These are phyloP conservation scores for Caenorhabditis elegans DNA, from an alignment of 1,140 invertebrate genomes.

Conservation along the genomic window WBcel235 BX284604.4:9818001-9818500, in stretches of 20 bases:
- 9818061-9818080: conserved; percentile 12
- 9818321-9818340: too few relatives aligned
- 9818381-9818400: too few relatives aligned
- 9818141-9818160: neutral
- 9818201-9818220: neutral
- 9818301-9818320: too few relatives aligned
- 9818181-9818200: neutral
- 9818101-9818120: neutral
- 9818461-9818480: too few relatives aligned
- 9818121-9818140: neutral
- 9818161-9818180: neutral
- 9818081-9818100: neutral
- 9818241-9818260: neutral
- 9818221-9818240: neutral
- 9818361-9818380: too few relatives aligned
- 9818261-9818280: neutral
- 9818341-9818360: too few relatives aligned
- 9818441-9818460: too few relatives aligned
- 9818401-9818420: too few relatives aligned
- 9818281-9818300: neutral
- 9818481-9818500: too few relatives aligned
- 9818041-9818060: neutral
- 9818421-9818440: too few relatives aligned
- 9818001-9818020: neutral
- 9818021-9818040: neutral